These are phyloP conservation scores for Agrypnia vestita DNA, from an alignment of 1,140 invertebrate species.

Conservation along the genomic window DNA sequence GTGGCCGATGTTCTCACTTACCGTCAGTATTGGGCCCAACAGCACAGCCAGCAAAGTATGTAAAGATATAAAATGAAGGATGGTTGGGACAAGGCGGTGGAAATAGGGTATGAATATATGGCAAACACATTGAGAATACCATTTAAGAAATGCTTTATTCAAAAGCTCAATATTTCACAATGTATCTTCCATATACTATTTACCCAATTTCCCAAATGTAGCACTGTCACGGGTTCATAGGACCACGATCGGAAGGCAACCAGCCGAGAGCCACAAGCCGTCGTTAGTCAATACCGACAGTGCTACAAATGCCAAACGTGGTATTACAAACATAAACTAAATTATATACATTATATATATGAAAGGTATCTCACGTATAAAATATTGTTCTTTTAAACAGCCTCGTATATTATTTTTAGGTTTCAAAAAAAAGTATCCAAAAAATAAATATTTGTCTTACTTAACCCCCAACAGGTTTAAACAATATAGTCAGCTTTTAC, in stretches of 20 bases:
- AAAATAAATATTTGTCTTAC: constrained; percentile 58
- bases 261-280: constrained; percentile 51
- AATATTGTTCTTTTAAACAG: constrained; percentile 61
- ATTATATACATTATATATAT: constrained; percentile 61
- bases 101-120: constrained; percentile 72
- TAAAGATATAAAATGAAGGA: constrained; percentile 51
- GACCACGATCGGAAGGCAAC: constrained; percentile 35
- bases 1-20: not conserved
- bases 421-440: constrained; percentile 58
- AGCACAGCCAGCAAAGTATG: constrained; percentile 42
- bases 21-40: not conserved
- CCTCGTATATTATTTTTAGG: constrained; percentile 51
- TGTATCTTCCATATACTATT: constrained; percentile 76
- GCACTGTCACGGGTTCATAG: constrained; percentile 63
- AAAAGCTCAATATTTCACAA: constrained; percentile 76
- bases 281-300: constrained; percentile 68
- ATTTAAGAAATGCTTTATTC: constrained; percentile 77
- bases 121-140: constrained; percentile 77
- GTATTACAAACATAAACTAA: constrained; percentile 74
- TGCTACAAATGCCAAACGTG: constrained; percentile 75
- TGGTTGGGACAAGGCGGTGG: constrained; percentile 61
- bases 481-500: constrained; percentile 57
- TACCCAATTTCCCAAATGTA: constrained; percentile 75
- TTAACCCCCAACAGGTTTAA: constrained; percentile 39
- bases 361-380: constrained; percentile 61